Percentiles rank a stretch among this genome's conserved stretches.
Evolutionary conservation across 2,888 invertebrate species (phyloP).

Genomic region (Thyatira batis): DNA sequence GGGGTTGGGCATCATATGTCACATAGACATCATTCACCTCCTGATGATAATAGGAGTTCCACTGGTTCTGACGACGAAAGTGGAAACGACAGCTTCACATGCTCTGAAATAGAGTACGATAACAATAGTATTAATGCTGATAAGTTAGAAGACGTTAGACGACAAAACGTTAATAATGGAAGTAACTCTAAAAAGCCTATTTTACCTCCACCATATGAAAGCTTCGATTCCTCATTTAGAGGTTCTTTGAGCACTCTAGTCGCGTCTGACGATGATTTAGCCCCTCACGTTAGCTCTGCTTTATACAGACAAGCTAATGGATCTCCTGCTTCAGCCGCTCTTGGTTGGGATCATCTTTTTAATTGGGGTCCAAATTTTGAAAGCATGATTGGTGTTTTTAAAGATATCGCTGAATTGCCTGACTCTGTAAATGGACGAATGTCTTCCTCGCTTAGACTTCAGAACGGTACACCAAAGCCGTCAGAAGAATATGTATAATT

Average conservation of each 20-base stretch:
- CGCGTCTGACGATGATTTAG: slow-evolving; percentile 95
- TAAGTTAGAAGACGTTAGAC: slow-evolving; percentile 85
- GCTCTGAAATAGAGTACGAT: slow-evolving; percentile 98
- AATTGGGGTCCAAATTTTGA: slow-evolving; percentile 99
- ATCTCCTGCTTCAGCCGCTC: slow-evolving; percentile 89
- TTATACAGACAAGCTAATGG: slow-evolving; percentile 91
- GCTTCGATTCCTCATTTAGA: slow-evolving; percentile 96
- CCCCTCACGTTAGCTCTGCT: slow-evolving; percentile 89
- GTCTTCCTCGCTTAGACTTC: slow-evolving; percentile 88
- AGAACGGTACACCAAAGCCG: slow-evolving; percentile 90
- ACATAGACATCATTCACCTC: slow-evolving; percentile 88
- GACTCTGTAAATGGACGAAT: slow-evolving; percentile 89
- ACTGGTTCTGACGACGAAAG: slow-evolving; percentile 94
- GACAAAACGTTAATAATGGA: slow-evolving; percentile 79
- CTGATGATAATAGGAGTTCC: slow-evolving; percentile 88
- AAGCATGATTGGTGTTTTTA: slow-evolving; percentile 96
- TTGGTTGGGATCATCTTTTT: slow-evolving; percentile 96
- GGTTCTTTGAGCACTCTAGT: slow-evolving; percentile 96
- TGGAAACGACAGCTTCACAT: slow-evolving; percentile 98
- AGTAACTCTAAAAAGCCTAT: slow-evolving; percentile 84
- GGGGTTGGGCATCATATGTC: slow-evolving; percentile 86
- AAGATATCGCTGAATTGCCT: slow-evolving; percentile 97
- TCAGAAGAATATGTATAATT: slow-evolving; percentile 93
- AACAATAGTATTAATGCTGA: slow-evolving; percentile 93
- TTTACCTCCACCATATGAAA: slow-evolving; percentile 91